A percentile compares a stretch with the other conserved stretches of the same genome.
phyloP scores from a whole-genome alignment of 2,113 vertebrate species.

The Arenaria interpres region DNA sequence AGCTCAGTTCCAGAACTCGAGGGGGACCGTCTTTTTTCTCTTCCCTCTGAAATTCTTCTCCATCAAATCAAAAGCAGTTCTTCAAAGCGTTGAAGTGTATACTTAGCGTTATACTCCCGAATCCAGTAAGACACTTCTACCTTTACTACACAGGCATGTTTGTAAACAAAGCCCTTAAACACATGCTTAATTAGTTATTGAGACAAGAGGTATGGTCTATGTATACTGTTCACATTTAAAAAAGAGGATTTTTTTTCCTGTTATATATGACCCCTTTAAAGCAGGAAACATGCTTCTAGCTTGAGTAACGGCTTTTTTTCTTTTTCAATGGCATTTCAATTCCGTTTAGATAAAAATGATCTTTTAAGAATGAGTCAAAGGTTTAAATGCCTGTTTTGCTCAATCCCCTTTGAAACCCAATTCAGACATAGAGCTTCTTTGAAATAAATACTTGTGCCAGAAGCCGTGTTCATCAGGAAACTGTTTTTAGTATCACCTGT shows the following conservation, averaged over 20 bases:
- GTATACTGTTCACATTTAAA: not conserved
- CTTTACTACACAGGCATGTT: not conserved
- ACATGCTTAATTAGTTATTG: slow-evolving; percentile 4
- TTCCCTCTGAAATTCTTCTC: not conserved
- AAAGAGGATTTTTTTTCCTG: not conserved
- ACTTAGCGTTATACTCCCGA: not conserved
- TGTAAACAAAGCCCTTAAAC: slow-evolving; percentile 37
- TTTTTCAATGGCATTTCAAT: not conserved
- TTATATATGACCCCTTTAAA: not conserved
- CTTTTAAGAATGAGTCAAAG: not conserved
- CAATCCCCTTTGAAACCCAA: not conserved
- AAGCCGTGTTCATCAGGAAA: not conserved
- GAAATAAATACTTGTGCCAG: not conserved
- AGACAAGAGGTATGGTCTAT: not conserved
- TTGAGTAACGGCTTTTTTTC: not conserved
- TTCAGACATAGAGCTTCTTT: not conserved
- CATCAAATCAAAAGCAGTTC: slow-evolving; percentile 21
- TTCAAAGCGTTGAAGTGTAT: not conserved
- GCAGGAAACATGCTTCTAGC: not conserved
- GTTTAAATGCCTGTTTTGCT: not conserved
- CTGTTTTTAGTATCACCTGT: slow-evolving; percentile 7
- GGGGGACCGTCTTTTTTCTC: not conserved
- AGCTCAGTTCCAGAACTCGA: not conserved
- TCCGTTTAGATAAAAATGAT: not conserved
- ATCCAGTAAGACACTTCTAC: slow-evolving; percentile 18